Percentiles rank a stretch among this genome's conserved stretches.
phyloP scores from a whole-genome alignment of 2,888 invertebrate genomes.

The Nomada fabriciana region DNA sequence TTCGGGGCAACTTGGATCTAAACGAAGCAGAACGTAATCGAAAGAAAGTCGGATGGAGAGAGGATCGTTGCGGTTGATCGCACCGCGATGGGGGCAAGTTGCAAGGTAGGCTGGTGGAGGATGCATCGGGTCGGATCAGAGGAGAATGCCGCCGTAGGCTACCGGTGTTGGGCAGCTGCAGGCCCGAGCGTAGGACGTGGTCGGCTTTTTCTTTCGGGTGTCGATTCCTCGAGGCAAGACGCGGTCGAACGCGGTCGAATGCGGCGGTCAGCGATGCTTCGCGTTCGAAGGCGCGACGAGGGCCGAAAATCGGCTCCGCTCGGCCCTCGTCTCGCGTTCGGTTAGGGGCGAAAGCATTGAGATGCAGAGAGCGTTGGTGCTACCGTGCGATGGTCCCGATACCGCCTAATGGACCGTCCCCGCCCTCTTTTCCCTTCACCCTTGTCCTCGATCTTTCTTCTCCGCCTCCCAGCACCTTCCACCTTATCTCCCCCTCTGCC shows the following conservation, averaged over 20 bases:
- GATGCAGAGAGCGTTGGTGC: slow-evolving; percentile 84
- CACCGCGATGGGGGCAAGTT: slow-evolving; percentile 13
- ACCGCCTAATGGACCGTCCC: slow-evolving; percentile 84
- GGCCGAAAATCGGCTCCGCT: slow-evolving; percentile 62
- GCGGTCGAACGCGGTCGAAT: slow-evolving; percentile 6
- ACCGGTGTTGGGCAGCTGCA: slow-evolving; percentile 81
- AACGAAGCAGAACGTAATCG: background rate
- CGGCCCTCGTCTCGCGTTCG: slow-evolving; percentile 61
- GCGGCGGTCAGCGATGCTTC: slow-evolving; percentile 26
- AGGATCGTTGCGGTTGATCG: slow-evolving; percentile 7
- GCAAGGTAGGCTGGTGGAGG: slow-evolving; percentile 26
- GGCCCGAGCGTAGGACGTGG: slow-evolving; percentile 63
- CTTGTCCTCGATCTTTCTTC: slow-evolving; percentile 69
- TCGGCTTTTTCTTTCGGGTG: slow-evolving; percentile 39
- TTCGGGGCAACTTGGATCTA: background rate
- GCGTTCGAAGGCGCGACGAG: slow-evolving; percentile 50
- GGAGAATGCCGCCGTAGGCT: slow-evolving; percentile 81
- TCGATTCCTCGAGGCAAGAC: slow-evolving; percentile 45
- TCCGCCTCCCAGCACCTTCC: slow-evolving; percentile 73
- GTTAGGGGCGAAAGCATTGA: slow-evolving; percentile 79
- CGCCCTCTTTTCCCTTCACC: slow-evolving; percentile 79
- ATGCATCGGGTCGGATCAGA: slow-evolving; percentile 63
- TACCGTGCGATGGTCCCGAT: slow-evolving; percentile 85
- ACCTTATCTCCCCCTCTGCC: slow-evolving; percentile 36
- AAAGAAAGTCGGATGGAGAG: background rate